phyloP scores from a whole-genome alignment of 1,140 invertebrate genomes.

The Papilio helenus region DNA sequence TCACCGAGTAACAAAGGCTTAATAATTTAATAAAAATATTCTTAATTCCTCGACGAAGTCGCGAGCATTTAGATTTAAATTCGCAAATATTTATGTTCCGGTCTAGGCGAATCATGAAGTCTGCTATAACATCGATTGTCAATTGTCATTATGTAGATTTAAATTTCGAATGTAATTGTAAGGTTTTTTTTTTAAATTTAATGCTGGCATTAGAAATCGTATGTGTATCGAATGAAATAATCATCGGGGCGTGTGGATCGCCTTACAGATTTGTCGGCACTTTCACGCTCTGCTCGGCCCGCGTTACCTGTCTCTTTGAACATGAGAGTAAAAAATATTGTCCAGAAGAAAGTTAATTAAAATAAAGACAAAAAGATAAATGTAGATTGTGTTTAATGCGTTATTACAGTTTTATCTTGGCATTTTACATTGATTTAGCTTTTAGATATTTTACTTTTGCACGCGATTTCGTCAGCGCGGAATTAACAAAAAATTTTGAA shows the following conservation, averaged over 20 bases:
- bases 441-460: neutral
- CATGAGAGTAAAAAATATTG: neutral
- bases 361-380: neutral
- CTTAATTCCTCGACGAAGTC: too few relatives aligned
- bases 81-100: neutral
- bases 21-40: too few relatives aligned
- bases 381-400: neutral
- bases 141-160: neutral
- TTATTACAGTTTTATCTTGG: neutral
- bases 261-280: conserved; percentile 48
- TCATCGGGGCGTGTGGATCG: conserved; percentile 39
- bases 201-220: neutral
- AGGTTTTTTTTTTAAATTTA: neutral
- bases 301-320: conserved; percentile 23
- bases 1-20: too few relatives aligned
- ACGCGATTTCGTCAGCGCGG: too few relatives aligned
- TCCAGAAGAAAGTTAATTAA: neutral
- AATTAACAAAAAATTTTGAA: too few relatives aligned
- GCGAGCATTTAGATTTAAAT: too few relatives aligned
- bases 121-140: neutral
- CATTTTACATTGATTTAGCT: conserved; percentile 1
- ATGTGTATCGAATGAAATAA: conserved; percentile 32
- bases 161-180: too few relatives aligned
- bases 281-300: conserved; percentile 47
- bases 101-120: neutral